Conservation (phyloP, 2,113 vertebrate species). For the Phaethornis superciliosus region DNA sequence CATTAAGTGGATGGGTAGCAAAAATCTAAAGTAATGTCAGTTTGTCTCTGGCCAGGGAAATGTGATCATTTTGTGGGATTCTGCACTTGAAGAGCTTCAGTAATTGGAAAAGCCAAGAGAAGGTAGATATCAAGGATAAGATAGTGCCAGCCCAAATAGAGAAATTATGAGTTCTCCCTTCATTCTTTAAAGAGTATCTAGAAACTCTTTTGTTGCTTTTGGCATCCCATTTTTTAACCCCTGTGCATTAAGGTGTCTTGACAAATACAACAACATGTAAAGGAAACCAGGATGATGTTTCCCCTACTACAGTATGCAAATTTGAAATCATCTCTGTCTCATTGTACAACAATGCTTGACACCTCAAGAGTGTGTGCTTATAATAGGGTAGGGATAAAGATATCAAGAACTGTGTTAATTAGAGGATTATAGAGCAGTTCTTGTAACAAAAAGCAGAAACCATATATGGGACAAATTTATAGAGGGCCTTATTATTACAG, state of each 20-base stretch:
- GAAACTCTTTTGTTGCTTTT: neutral
- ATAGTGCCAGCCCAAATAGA: neutral
- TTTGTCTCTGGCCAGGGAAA: neutral
- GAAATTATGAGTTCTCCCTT: neutral
- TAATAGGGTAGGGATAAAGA: constrained; percentile 30
- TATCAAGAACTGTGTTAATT: constrained; percentile 39
- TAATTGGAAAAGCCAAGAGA: neutral
- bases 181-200: neutral
- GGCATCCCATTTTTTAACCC: neutral
- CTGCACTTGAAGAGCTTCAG: neutral
- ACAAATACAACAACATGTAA: neutral
- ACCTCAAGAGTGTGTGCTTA: constrained; percentile 37
- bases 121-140: neutral
- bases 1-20: neutral
- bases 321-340: constrained; percentile 38
- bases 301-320: neutral
- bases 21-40: neutral
- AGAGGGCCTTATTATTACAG: neutral
- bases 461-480: neutral
- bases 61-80: neutral
- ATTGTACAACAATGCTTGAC: neutral
- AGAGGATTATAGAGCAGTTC: neutral
- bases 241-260: neutral
- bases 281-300: neutral
- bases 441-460: neutral